These are phyloP conservation scores for Drosophila cardini DNA, from an alignment of 1,140 invertebrate species.

Conservation along the genomic window DNA sequence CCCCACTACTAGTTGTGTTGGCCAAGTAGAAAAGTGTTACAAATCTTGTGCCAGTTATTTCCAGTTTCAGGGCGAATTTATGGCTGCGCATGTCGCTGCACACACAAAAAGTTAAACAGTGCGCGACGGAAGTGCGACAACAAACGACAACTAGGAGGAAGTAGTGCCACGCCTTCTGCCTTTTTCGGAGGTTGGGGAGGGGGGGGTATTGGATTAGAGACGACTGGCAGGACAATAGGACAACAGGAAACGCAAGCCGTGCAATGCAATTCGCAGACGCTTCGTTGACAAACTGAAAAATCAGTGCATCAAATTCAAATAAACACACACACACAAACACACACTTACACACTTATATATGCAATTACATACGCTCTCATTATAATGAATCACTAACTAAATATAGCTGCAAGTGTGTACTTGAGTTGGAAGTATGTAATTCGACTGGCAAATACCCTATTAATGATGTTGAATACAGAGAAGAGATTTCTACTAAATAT, in stretches of 20 bases:
- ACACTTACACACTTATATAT: slow-evolving; percentile 16
- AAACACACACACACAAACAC: slow-evolving; percentile 30
- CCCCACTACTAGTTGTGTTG: too few species aligned
- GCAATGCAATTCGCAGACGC: slow-evolving; percentile 60
- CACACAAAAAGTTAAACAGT: slow-evolving; percentile 82
- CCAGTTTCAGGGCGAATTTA: slow-evolving; percentile 64
- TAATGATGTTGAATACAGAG: too few species aligned
- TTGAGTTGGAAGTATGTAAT: not conserved
- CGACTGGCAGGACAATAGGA: slow-evolving; percentile 16
- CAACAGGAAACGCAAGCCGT: slow-evolving; percentile 48
- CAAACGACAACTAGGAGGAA: slow-evolving; percentile 17
- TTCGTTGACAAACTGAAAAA: slow-evolving; percentile 51
- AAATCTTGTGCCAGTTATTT: slow-evolving; percentile 66
- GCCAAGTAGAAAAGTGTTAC: slow-evolving; percentile 55
- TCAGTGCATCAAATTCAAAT: slow-evolving; percentile 51
- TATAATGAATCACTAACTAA: slow-evolving; percentile 72
- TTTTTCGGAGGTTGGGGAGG: not conserved
- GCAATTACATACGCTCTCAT: slow-evolving; percentile 35
- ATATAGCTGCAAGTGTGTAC: slow-evolving; percentile 37
- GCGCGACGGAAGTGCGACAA: slow-evolving; percentile 79
- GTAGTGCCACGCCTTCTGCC: too few species aligned
- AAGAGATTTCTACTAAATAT: too few species aligned
- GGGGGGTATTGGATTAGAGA: too few species aligned
- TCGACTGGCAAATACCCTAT: slow-evolving; percentile 13
- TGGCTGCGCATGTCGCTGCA: slow-evolving; percentile 78